Evolutionary conservation across 1,140 invertebrate genomes (phyloP).

Genomic region (Tribolium castaneum): DNA sequence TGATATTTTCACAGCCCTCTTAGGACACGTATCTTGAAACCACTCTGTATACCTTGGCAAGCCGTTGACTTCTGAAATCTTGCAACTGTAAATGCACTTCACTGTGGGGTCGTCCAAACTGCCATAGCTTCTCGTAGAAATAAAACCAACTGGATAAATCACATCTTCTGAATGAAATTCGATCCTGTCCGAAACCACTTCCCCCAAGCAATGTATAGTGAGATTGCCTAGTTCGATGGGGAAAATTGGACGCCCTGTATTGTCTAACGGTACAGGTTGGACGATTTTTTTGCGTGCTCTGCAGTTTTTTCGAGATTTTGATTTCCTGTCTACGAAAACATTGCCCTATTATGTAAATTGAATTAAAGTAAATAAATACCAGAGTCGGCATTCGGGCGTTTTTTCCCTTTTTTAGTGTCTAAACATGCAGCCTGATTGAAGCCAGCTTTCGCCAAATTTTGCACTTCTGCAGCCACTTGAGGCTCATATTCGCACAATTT

Average conservation of each 20-base stretch:
- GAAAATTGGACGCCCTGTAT: slow-evolving; percentile 77
- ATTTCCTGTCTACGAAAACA: slow-evolving; percentile 43
- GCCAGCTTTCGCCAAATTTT: slow-evolving; percentile 54
- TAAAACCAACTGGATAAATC: slow-evolving; percentile 85
- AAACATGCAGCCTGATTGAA: slow-evolving; percentile 36
- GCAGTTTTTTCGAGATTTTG: slow-evolving; percentile 48
- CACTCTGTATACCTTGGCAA: slow-evolving; percentile 68
- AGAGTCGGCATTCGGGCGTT: slow-evolving; percentile 40
- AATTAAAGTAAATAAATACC: neutral
- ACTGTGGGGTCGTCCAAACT: slow-evolving; percentile 76
- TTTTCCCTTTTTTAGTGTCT: slow-evolving; percentile 56
- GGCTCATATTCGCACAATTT: slow-evolving; percentile 75
- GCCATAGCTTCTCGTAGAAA: slow-evolving; percentile 81
- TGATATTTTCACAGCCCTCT: too few relatives aligned
- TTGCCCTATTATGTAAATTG: neutral
- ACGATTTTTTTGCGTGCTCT: slow-evolving; percentile 66
- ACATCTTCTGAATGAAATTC: slow-evolving; percentile 79
- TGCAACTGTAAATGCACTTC: slow-evolving; percentile 86
- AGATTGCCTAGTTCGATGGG: slow-evolving; percentile 79
- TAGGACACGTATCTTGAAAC: too few relatives aligned
- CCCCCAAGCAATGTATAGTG: slow-evolving; percentile 82
- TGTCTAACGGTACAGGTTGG: slow-evolving; percentile 75
- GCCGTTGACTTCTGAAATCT: slow-evolving; percentile 78
- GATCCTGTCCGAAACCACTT: slow-evolving; percentile 76
- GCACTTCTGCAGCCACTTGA: slow-evolving; percentile 66